A percentile compares a stretch with the other conserved stretches of the same genome.
Conservation (phyloP, 2,797 vertebrate genomes). For the Gallinago nigripennis region DNA sequence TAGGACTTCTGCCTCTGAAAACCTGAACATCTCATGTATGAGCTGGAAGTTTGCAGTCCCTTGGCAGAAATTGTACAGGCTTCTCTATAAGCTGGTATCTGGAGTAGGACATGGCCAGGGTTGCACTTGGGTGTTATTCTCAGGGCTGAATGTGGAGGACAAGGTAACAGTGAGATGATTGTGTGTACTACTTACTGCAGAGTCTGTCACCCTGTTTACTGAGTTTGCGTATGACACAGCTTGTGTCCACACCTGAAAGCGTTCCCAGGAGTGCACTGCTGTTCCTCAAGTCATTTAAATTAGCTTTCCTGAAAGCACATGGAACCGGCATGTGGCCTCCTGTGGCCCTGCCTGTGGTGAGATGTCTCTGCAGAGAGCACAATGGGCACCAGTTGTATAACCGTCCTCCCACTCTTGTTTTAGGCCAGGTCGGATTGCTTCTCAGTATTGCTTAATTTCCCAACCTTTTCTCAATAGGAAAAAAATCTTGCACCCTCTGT, state of each 20-base stretch:
- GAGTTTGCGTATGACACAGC: constrained; percentile 7
- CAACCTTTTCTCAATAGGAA: background rate
- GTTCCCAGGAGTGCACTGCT: constrained; percentile 10
- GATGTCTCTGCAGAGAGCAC: background rate
- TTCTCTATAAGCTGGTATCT: background rate
- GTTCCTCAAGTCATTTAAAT: constrained; percentile 39
- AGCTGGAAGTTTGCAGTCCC: background rate
- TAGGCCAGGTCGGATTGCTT: background rate
- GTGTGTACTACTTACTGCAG: background rate
- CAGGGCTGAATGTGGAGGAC: background rate
- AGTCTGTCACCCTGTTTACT: background rate
- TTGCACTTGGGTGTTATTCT: background rate
- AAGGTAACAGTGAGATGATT: background rate
- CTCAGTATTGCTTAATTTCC: background rate
- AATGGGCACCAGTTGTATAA: constrained; percentile 19
- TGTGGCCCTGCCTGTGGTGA: background rate
- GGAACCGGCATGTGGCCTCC: constrained; percentile 11
- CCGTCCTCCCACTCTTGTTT: constrained; percentile 7
- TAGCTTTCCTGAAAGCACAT: constrained; percentile 64
- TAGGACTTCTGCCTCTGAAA: background rate
- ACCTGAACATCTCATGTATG: background rate
- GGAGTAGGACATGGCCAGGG: background rate
- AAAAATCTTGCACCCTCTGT: background rate
- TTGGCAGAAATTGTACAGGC: background rate
- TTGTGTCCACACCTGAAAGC: constrained; percentile 40